Base-by-base conservation (phyloP, 2,888 invertebrate species). In the Piscicola geometra region DNA sequence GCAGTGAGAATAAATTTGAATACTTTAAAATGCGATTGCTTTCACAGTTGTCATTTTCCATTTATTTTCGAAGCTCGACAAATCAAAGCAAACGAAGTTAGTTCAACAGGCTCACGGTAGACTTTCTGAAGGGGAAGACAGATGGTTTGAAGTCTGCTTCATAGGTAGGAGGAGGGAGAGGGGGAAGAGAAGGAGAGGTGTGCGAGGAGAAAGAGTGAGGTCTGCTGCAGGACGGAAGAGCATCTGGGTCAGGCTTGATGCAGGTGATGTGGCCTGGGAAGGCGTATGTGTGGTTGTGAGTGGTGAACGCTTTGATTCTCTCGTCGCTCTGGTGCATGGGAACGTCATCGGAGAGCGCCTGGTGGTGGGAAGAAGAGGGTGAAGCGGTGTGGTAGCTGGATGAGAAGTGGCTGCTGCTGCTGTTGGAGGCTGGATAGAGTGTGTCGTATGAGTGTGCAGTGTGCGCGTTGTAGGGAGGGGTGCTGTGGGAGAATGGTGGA, bases 181-280 rank as follows among this genome's bases (percentile, higher is more conserved):
- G n/a, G 25, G 60, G n/a, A 25, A 5, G 15, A 5, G 5, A 5
- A 21, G n/a, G n/a, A 21, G 25, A 18, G 25, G 60, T 9, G 15
- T 56, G 60, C 3, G 9, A 18, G 25, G 60, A 15, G 25, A 21
- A 5, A 25, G 25, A 21, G 25, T 18, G 21, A 25, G 25, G n/a
- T 3, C n/a, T 9, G n/a, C 60, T 56, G 60, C 60, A 56, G 3
- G 60, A 25, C 3, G 60, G 60, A 5, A 56, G 9, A n/a, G 60
- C 5, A 21, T 56, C 60, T 5, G 60, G 60, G 60, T 56, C 60
- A 56, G 60, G 60, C 60, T 56, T 56, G 60, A 56, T 56, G 60
- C n/a, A 56, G 5, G 60, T 5, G 25, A 56, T n/a, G 60, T 56
- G 60, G 5, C n/a, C 5, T 25, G 60, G 60, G 3, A 56, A n/a